Base-by-base conservation (phyloP, 92 coral and sea anemone species). In the Bergia puertoricense region DNA sequence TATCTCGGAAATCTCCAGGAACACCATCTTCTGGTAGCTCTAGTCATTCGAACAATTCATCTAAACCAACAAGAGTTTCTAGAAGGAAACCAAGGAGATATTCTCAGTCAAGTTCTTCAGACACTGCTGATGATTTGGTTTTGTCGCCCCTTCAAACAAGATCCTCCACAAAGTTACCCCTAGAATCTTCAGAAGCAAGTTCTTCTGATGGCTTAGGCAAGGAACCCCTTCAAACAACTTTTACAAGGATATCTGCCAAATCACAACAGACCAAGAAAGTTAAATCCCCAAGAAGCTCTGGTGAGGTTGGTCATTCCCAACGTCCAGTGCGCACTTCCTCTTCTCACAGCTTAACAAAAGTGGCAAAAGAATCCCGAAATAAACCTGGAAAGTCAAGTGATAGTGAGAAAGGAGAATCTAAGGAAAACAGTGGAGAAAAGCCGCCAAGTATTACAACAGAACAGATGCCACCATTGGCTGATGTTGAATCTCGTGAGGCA, bases 401-500 rank as follows among this genome's bases (percentile, higher is more conserved):
- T 83, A 22, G 43, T 43, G 42, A 22, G 22, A 73, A 62, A 66
- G 39, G 44, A 83, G 14, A 20, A 8, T 43, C 79, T 16, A 16
- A 76, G 46, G 43, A 22, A 68, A 11, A 18, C 37, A 68, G 41
- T 69, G 23, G 16, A 20, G 65, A 45, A 84, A 84, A 72, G 15
- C 38, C 23, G 14, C 43, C 79, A 2, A 36, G 39, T 6, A 10
- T 39, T 40, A 23, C 39, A 23, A 74, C n/a, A 71, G 65, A 48
- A 74, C 50, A 48, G 41, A 13, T 38, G 1, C 56, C 20, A 0
- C 86, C 54, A 4, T 66, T 82, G 59, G 56, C 41, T 16, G 51
- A 67, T 78, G 85, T 81, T 39, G 82, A 76, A 68, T 84, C 88
- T 48, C 73, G n/a, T 42, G 83, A 80, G 41, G 71, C 89, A 15